Percentiles rank a stretch among this genome's conserved stretches.
phyloP scores from a whole-genome alignment of 1,140 invertebrate genomes.

The Macrobrachium nipponense region DNA sequence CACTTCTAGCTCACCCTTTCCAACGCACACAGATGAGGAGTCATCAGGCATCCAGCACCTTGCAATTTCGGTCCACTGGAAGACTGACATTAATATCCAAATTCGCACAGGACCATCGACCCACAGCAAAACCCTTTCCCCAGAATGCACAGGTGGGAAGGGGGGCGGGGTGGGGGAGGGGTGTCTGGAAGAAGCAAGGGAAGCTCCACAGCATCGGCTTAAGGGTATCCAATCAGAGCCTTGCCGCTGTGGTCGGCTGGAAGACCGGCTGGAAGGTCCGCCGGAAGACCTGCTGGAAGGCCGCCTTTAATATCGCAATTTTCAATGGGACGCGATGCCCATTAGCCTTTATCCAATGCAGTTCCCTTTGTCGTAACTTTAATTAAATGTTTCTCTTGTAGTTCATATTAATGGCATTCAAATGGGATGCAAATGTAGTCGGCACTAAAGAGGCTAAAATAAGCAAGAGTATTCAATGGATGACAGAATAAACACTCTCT shows the following conservation, averaged over 20 bases:
- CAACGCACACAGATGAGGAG: no score
- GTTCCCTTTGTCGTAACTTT: conserved; percentile 14
- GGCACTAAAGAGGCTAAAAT: conserved; percentile 13
- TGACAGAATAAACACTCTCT: not conserved
- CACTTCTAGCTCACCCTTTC: no score
- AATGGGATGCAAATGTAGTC: conserved; percentile 31
- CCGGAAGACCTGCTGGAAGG: not conserved
- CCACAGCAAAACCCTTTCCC: no score
- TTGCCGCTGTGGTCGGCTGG: no score
- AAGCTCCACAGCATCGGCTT: no score
- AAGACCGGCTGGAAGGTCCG: no score
- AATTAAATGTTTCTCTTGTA: conserved; percentile 30
- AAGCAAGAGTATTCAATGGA: not conserved
- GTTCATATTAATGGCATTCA: conserved; percentile 34
- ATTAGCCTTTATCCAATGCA: conserved; percentile 24
- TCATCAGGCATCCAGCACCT: no score
- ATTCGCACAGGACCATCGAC: not conserved
- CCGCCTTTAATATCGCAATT: conserved; percentile 5
- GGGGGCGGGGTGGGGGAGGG: no score
- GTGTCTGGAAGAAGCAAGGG: no score
- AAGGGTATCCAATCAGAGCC: no score
- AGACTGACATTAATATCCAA: not conserved
- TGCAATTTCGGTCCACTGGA: not conserved
- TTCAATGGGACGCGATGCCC: conserved; percentile 7
- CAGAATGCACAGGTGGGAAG: no score